Conservation (phyloP, 1,140 invertebrate species). For the Lepidostoma basale region DNA sequence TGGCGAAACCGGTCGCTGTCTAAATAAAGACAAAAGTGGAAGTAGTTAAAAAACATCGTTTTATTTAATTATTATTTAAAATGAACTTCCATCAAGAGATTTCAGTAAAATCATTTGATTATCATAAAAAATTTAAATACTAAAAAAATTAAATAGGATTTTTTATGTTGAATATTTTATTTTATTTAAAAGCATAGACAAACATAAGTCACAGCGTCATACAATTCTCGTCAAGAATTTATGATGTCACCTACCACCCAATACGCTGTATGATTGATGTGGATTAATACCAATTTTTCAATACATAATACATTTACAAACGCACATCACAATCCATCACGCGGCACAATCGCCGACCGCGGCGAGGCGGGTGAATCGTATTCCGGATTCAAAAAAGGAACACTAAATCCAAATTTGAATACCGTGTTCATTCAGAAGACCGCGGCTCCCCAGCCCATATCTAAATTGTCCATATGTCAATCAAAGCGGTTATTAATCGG, state of each 20-base stretch:
- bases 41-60: no score
- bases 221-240: no score
- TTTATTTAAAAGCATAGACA: neutral
- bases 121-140: neutral
- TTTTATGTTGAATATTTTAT: neutral
- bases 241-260: conserved; percentile 5
- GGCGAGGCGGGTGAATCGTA: neutral
- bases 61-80: no score
- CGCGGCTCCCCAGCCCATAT: neutral
- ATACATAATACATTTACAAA: neutral
- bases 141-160: neutral
- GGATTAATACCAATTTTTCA: conserved; percentile 23
- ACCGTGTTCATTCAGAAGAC: neutral
- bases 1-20: no score
- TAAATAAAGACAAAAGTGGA: no score
- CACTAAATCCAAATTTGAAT: neutral
- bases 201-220: no score
- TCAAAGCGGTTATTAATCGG: conserved; percentile 26
- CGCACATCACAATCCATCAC: neutral
- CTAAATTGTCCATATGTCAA: conserved; percentile 44
- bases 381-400: neutral
- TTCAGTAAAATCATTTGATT: no score
- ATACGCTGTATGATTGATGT: conserved; percentile 10
- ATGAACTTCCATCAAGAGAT: no score
- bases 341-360: neutral